These are phyloP conservation scores for Branchinecta lindahli DNA, from an alignment of 1,140 invertebrate genomes.

Conservation along the genomic window DNA sequence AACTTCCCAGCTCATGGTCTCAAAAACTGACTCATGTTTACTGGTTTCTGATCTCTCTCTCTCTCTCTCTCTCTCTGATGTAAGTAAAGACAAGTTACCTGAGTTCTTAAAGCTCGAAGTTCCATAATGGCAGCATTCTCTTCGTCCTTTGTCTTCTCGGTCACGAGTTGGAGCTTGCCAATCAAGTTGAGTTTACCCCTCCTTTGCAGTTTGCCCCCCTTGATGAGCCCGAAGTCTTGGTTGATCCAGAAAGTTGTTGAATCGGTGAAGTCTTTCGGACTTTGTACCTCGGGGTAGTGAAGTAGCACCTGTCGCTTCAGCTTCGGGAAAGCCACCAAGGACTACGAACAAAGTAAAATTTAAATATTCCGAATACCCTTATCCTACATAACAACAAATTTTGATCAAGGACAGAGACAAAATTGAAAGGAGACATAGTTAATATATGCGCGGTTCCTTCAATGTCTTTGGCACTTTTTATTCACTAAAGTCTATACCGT, in stretches of 20 bases:
- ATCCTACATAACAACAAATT: not conserved
- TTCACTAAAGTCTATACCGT: too few species aligned
- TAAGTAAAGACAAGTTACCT: conserved; percentile 38
- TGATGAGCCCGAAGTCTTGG: conserved; percentile 77
- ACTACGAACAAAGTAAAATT: conserved; percentile 36
- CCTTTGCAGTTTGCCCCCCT: conserved; percentile 86
- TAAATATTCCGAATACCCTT: not conserved
- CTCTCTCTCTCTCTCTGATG: too few species aligned
- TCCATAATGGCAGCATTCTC: conserved; percentile 96
- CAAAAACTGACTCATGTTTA: too few species aligned
- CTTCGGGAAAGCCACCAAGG: conserved; percentile 91
- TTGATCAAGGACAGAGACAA: too few species aligned
- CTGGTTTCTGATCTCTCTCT: too few species aligned
- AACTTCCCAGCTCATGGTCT: too few species aligned
- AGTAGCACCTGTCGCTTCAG: conserved; percentile 77
- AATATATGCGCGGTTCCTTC: too few species aligned
- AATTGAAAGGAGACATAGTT: too few species aligned
- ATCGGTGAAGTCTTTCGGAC: conserved; percentile 84
- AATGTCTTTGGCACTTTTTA: too few species aligned
- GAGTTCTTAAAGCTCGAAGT: conserved; percentile 72
- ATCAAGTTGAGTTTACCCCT: conserved; percentile 89
- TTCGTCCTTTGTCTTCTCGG: conserved; percentile 86
- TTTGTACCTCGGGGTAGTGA: conserved; percentile 58
- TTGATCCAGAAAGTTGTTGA: conserved; percentile 91
- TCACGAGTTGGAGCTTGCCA: conserved; percentile 80